Percentiles rank a stretch among this genome's conserved stretches.
These are phyloP conservation scores for Schizaphis graminum DNA, from an alignment of 2,888 invertebrate genomes.

Conservation along the genomic window DNA sequence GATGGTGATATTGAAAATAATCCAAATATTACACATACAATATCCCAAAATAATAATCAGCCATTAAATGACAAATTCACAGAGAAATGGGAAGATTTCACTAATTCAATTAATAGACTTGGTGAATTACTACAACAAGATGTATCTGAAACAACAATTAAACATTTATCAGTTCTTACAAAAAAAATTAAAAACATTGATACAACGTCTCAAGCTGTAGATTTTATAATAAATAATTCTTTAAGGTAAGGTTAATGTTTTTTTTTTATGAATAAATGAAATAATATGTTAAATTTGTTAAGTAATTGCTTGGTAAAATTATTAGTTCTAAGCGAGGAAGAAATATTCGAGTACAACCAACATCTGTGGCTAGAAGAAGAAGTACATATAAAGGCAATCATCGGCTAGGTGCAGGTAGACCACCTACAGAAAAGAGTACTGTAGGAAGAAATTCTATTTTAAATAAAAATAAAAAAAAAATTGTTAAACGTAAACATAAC, in stretches of 20 bases:
- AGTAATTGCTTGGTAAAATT: neutral
- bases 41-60: neutral
- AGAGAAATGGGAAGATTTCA: neutral
- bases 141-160: neutral
- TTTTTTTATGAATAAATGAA: neutral
- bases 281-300: neutral
- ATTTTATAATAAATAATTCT: neutral
- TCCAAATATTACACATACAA: neutral
- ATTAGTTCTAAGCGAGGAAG: slow-evolving; percentile 9
- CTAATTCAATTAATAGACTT: neutral
- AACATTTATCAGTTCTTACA: neutral
- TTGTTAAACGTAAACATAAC: too few species aligned
- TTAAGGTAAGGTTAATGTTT: slow-evolving; percentile 1
- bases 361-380: neutral
- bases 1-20: too few species aligned
- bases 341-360: neutral
- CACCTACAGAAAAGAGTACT: too few species aligned
- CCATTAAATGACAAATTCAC: neutral
- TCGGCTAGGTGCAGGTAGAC: neutral
- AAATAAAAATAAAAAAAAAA: too few species aligned
- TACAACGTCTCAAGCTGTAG: neutral
- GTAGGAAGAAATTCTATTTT: too few species aligned
- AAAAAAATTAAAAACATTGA: neutral
- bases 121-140: neutral
- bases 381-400: neutral